Percentiles rank a stretch among this genome's conserved stretches.
These are phyloP conservation scores for Myrmecobius fasciatus DNA, from an alignment of 2,113 vertebrate genomes.

Conservation along the genomic window DNA sequence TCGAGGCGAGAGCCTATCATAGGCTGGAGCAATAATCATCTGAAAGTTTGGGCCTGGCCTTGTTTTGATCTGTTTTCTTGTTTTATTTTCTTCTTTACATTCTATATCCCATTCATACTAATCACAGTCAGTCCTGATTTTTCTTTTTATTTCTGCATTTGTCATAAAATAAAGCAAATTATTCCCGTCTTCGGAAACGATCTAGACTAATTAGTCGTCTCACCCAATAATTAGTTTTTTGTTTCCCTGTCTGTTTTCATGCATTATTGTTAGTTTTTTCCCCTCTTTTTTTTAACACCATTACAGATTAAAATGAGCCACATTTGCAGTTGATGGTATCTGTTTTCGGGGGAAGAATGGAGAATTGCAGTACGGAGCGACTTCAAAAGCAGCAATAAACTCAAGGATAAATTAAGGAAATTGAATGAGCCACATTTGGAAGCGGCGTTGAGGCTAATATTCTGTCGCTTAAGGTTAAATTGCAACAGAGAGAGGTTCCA, in stretches of 20 bases:
- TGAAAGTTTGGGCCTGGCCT: conserved; percentile 84
- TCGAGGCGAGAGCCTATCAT: conserved; percentile 59
- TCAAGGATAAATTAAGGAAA: conserved; percentile 92
- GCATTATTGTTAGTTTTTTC: conserved; percentile 90
- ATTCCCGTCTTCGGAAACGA: conserved; percentile 89
- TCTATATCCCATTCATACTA: conserved; percentile 88
- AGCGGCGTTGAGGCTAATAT: conserved; percentile 88
- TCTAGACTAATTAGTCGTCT: conserved; percentile 91
- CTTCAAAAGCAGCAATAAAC: conserved; percentile 90
- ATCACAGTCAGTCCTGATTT: conserved; percentile 88
- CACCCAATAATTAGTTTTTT: conserved; percentile 93
- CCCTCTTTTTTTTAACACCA: conserved; percentile 86
- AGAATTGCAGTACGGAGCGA: conserved; percentile 87
- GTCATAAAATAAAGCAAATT: conserved; percentile 92
- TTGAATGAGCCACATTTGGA: conserved; percentile 91
- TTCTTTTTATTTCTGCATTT: conserved; percentile 91
- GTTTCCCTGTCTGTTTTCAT: conserved; percentile 90
- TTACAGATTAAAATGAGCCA: conserved; percentile 91
- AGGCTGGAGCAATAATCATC: conserved; percentile 79
- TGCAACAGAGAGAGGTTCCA: conserved; percentile 82
- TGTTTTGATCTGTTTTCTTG: conserved; percentile 87
- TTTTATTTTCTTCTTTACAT: conserved; percentile 87
- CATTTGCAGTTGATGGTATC: conserved; percentile 90
- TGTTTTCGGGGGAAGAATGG: conserved; percentile 87
- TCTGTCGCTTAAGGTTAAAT: conserved; percentile 91